Base-by-base conservation (phyloP, 2,888 invertebrate genomes). In the Andrena fulva region DNA sequence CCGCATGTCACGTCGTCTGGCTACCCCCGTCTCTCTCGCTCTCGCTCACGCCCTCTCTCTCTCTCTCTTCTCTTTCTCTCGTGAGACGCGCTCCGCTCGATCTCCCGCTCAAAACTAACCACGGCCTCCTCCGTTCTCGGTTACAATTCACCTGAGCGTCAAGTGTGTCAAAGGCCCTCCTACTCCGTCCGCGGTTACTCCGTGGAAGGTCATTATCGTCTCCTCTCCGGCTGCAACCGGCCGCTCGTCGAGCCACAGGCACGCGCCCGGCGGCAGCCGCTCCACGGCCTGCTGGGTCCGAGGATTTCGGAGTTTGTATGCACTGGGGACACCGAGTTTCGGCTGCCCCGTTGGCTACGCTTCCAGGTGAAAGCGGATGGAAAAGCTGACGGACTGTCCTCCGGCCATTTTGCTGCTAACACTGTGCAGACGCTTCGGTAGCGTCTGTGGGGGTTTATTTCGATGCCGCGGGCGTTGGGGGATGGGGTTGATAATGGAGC, bases 81-180 rank as follows among this genome's bases (percentile, higher is more conserved):
- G 74, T 67, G 89, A 91, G 92, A 91, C 90, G 89, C 89, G 91
- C 84, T 89, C 90, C 85, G 90, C 85, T 80, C 93, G 91, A 93
- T 94, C 92, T 93, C 93, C 88, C 87, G 89, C 83, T 90, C 85
- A 91, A 92, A 92, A 94, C 94, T 94, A 93, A 93, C 91, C 90
- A 90, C 89, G 87, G 86, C 88, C 84, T 88, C 88, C 89, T 90
- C 89, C 80, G 90, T 88, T 89, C 89, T 87, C 83, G 91, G 90
- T 89, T 91, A 91, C 91, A 90, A 91, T 92, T 91, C 92, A 92
- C 90, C 89, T 88, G 90, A 90, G 90, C 90, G 90, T 91, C 92
- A 94, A 94, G 94, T 94, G 90, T 93, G 94, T 94, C 94, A 94
- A 91, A 93, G 91, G 89, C 91, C 90, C 94, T 94, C 94, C 94